Conservation (phyloP, 2,113 vertebrate genomes). For the Onychostoma macrolepis region DNA sequence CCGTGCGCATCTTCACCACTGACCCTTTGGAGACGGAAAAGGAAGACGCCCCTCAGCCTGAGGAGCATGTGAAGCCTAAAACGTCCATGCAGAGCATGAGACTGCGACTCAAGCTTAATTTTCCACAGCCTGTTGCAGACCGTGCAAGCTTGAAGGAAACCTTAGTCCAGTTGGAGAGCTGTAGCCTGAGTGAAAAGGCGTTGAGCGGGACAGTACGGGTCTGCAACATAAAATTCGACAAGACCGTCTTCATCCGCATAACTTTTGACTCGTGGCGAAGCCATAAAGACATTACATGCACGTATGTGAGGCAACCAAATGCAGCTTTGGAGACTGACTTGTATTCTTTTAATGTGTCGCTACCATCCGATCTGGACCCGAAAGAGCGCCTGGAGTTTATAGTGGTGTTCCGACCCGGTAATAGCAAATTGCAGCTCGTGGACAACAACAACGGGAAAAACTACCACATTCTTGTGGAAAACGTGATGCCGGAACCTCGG, state of each 20-base stretch:
- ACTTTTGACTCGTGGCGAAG: conserved; percentile 78
- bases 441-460: conserved; percentile 49
- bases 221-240: conserved; percentile 58
- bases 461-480: conserved; percentile 37
- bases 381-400: conserved; percentile 44
- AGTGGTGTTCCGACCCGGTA: conserved; percentile 10
- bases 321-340: conserved; percentile 55
- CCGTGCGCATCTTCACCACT: conserved; percentile 69
- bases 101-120: conserved; percentile 58
- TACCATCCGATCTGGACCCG: conserved; percentile 63
- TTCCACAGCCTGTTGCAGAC: conserved; percentile 67
- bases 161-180: conserved; percentile 74
- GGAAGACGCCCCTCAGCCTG: background rate
- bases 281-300: conserved; percentile 72
- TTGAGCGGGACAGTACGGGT: conserved; percentile 75
- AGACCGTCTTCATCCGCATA: conserved; percentile 67
- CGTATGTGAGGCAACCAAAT: conserved; percentile 41
- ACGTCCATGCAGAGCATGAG: background rate
- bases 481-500: background rate
- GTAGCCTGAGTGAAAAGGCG: conserved; percentile 62
- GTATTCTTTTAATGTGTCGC: conserved; percentile 69
- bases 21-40: conserved; percentile 48
- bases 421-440: background rate
- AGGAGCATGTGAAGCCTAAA: background rate
- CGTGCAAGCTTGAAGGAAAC: conserved; percentile 53